Evolutionary conservation across 2,888 invertebrate species (phyloP).

Genomic region (Hypena proboscidalis): DNA sequence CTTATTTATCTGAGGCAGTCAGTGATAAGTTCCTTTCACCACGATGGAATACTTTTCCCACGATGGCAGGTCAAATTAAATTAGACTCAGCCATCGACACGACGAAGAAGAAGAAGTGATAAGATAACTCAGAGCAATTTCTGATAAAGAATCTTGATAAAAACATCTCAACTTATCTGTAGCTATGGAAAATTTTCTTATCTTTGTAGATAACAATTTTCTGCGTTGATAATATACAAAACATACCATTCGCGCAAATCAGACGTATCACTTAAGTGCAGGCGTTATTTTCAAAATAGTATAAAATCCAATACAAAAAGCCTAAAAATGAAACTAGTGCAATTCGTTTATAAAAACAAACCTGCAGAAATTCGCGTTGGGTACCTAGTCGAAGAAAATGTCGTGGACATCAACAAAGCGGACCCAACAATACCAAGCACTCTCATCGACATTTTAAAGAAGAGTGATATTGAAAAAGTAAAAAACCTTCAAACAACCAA

Average conservation of each 20-base stretch:
- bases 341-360: constrained; percentile 82
- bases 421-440: constrained; percentile 61
- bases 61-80: too few species aligned
- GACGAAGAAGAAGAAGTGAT: too few species aligned
- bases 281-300: constrained; percentile 14
- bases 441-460: constrained; percentile 70
- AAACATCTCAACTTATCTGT: neutral
- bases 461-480: constrained; percentile 54
- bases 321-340: constrained; percentile 86
- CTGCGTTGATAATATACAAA: neutral
- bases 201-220: neutral
- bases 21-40: too few species aligned
- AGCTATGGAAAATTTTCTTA: constrained; percentile 3
- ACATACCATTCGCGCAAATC: neutral
- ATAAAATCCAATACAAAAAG: constrained; percentile 6
- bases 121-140: too few species aligned
- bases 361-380: constrained; percentile 85
- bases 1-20: too few species aligned
- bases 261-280: constrained; percentile 3
- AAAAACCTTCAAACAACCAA: constrained; percentile 36
- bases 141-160: neutral
- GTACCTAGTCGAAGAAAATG: constrained; percentile 84
- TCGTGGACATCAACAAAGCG: constrained; percentile 87
- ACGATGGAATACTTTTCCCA: too few species aligned
- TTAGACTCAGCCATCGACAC: too few species aligned